Evolutionary conservation across 2,888 invertebrate genomes (phyloP).

Genomic region (Chrysotoxum bicinctum): DNA sequence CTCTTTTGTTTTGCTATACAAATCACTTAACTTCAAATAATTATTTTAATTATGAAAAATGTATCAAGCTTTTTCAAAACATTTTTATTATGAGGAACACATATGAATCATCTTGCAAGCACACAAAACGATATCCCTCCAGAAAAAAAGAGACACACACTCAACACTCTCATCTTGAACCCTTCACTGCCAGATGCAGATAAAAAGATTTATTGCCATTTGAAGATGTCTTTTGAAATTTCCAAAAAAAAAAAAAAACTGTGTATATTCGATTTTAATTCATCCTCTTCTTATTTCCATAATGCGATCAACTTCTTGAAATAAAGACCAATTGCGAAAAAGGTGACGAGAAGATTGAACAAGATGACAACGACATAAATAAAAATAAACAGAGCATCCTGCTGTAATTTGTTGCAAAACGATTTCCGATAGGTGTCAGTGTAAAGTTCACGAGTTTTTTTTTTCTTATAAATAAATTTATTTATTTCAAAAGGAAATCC

Average conservation of each 20-base stretch:
- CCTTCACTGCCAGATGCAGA: slow-evolving; percentile 18
- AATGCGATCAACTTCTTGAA: slow-evolving; percentile 19
- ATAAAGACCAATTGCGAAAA: slow-evolving; percentile 9
- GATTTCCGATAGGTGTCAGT: slow-evolving; percentile 25
- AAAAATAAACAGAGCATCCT: not conserved
- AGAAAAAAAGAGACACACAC: not conserved
- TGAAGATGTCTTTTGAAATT: slow-evolving; percentile 34
- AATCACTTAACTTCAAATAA: too few species aligned
- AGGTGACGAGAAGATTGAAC: slow-evolving; percentile 17
- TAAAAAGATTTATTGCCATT: slow-evolving; percentile 61
- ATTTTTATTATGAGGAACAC: too few species aligned
- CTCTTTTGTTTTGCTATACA: not conserved
- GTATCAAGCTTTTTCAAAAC: too few species aligned
- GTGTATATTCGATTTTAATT: slow-evolving; percentile 11
- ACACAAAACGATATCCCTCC: not conserved
- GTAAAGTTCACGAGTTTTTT: slow-evolving; percentile 6
- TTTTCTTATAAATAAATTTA: not conserved
- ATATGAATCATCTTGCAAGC: not conserved
- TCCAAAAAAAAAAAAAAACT: slow-evolving; percentile 1
- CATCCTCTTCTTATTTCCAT: slow-evolving; percentile 31
- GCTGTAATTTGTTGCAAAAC: slow-evolving; percentile 44
- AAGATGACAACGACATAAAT: not conserved
- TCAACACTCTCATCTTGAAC: slow-evolving; percentile 2
- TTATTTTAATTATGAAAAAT: too few species aligned
- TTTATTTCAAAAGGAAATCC: slow-evolving; percentile 42